Percentiles rank a stretch among this genome's conserved stretches.
These are phyloP conservation scores for Anguilla obscura DNA, from an alignment of 2,797 vertebrate genomes.

Conservation along the genomic window DNA sequence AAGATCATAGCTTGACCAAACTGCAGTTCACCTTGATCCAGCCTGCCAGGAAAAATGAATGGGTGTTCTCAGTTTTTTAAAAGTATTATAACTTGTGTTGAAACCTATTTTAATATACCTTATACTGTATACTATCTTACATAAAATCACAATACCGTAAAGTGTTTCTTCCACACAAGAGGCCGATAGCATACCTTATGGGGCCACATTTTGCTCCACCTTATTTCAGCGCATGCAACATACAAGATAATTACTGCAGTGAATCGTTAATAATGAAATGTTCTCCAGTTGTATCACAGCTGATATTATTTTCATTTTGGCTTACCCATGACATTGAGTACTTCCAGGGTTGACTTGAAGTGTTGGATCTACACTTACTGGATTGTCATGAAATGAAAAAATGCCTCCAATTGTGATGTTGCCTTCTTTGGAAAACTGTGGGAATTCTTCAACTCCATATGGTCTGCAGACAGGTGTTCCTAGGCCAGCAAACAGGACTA, in stretches of 20 bases:
- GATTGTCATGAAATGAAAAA: constrained; percentile 77
- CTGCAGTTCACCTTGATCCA: constrained; percentile 73
- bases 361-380: constrained; percentile 60
- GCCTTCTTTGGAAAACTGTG: constrained; percentile 72
- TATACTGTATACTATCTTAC: neutral
- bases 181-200: neutral
- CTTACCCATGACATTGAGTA: constrained; percentile 72
- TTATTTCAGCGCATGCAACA: neutral
- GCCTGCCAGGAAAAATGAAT: constrained; percentile 47
- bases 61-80: neutral
- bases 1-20: constrained; percentile 78
- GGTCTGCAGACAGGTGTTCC: constrained; percentile 59
- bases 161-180: neutral
- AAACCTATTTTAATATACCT: neutral
- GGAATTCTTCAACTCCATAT: constrained; percentile 66
- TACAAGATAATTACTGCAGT: neutral
- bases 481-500: constrained; percentile 54
- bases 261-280: neutral
- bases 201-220: neutral
- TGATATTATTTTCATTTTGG: neutral
- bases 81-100: neutral
- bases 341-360: constrained; percentile 64
- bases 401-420: constrained; percentile 75
- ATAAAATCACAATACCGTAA: neutral
- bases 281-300: neutral